Percentiles rank a stretch among this genome's conserved stretches.
These are phyloP conservation scores for Alitta virens DNA, from an alignment of 2,888 invertebrate genomes.

Conservation along the genomic window DNA sequence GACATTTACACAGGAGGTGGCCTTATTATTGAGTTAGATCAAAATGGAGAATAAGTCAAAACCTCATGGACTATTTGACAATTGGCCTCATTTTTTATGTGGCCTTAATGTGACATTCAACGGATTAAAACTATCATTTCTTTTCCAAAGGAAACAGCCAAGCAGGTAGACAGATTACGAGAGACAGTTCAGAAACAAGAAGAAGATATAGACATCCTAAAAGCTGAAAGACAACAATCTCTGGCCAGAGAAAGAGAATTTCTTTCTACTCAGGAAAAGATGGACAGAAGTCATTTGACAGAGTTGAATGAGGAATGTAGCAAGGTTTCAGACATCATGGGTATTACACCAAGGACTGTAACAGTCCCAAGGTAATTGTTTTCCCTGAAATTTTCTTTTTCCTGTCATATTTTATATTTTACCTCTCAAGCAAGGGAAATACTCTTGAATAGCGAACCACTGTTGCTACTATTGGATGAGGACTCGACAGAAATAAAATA, in stretches of 20 bases:
- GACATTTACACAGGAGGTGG: no score
- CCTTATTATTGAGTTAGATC: no score
- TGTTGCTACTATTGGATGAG: no score
- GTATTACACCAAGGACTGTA: conserved; percentile 42
- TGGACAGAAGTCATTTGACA: conserved; percentile 42
- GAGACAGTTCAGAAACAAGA: conserved; percentile 41
- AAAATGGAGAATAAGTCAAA: no score
- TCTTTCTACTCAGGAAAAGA: conserved; percentile 30
- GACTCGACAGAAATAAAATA: no score
- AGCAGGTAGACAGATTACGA: conserved; percentile 38
- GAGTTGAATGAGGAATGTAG: conserved; percentile 52
- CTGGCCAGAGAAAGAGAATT: conserved; percentile 36
- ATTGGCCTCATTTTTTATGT: no score
- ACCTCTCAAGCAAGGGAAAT: no score
- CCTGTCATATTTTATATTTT: neutral
- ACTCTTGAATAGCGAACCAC: no score
- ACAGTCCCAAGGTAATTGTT: conserved; percentile 36
- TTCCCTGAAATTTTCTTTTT: neutral
- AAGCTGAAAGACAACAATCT: conserved; percentile 31
- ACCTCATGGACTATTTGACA: no score
- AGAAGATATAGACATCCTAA: conserved; percentile 34
- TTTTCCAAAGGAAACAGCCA: conserved; percentile 48
- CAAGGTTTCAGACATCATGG: conserved; percentile 41
- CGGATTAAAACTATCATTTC: no score
- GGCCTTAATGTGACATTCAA: no score